These are phyloP conservation scores for Limonius californicus DNA, from an alignment of 1,140 invertebrate genomes.

Conservation along the genomic window DNA sequence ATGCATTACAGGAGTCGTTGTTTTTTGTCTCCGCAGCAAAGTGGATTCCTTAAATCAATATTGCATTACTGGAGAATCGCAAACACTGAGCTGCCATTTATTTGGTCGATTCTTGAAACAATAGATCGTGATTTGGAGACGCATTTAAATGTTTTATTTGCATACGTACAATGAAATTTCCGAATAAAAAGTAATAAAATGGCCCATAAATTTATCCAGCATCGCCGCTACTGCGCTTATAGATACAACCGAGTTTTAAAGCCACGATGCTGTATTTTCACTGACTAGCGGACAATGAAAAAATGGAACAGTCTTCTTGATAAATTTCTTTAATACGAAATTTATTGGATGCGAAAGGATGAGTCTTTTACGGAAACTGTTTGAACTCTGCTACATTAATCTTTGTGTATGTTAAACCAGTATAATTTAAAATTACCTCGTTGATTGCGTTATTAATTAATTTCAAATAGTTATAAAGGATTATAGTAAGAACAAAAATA, in stretches of 20 bases:
- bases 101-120: constrained; percentile 34
- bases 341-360: too few relatives aligned
- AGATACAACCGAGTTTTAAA: neutral
- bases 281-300: too few relatives aligned
- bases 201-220: constrained; percentile 34
- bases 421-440: too few relatives aligned
- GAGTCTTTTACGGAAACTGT: too few relatives aligned
- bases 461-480: too few relatives aligned
- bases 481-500: too few relatives aligned
- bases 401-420: too few relatives aligned
- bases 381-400: too few relatives aligned
- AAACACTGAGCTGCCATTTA: constrained; percentile 21
- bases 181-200: constrained; percentile 40
- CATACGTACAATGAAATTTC: constrained; percentile 42
- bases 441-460: too few relatives aligned
- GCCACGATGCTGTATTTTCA: too few relatives aligned
- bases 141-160: constrained; percentile 39
- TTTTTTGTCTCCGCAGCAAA: constrained; percentile 32
- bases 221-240: neutral
- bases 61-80: constrained; percentile 36
- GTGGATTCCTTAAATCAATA: constrained; percentile 43
- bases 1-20: constrained; percentile 41
- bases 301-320: too few relatives aligned
- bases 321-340: too few relatives aligned
- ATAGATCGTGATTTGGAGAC: constrained; percentile 38